Conservation (phyloP, 2,113 vertebrate species). For the Eonycteris spelaea region DNA sequence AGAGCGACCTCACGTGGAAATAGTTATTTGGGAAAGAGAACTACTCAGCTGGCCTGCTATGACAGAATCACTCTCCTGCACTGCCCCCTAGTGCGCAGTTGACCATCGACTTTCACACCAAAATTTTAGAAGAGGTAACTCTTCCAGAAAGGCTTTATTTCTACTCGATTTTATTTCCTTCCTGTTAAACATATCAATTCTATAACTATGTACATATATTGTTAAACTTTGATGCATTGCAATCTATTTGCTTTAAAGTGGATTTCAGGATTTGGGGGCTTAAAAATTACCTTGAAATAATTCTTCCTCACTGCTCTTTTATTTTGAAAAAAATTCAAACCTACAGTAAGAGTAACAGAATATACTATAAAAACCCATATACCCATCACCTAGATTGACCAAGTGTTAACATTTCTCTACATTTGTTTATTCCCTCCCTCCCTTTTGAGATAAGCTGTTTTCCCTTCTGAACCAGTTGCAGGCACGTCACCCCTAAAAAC, state of each 20-base stretch:
- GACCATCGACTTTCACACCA: not conserved
- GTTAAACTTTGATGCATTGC: not conserved
- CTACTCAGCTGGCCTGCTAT: rapidly evolving
- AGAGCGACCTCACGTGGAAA: conserved; percentile 49
- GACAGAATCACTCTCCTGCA: not conserved
- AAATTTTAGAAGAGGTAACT: not conserved
- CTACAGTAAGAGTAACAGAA: not conserved
- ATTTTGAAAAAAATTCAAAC: not conserved
- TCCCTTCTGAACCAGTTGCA: not conserved
- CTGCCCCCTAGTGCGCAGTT: conserved; percentile 50
- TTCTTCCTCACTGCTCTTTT: not conserved
- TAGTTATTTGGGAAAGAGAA: not conserved
- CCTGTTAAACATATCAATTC: not conserved
- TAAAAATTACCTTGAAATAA: not conserved
- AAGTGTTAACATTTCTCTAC: not conserved
- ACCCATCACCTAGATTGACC: not conserved
- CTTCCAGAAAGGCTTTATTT: not conserved
- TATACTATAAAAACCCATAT: not conserved
- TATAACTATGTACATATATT: not conserved
- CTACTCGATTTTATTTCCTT: not conserved
- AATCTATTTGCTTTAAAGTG: not conserved
- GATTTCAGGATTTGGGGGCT: not conserved
- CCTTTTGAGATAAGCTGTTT: not conserved
- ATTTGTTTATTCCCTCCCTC: not conserved
- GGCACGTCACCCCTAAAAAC: not conserved